Evolutionary conservation across 2,888 invertebrate genomes (phyloP).

Genomic region (Cantharis flavilabris): DNA sequence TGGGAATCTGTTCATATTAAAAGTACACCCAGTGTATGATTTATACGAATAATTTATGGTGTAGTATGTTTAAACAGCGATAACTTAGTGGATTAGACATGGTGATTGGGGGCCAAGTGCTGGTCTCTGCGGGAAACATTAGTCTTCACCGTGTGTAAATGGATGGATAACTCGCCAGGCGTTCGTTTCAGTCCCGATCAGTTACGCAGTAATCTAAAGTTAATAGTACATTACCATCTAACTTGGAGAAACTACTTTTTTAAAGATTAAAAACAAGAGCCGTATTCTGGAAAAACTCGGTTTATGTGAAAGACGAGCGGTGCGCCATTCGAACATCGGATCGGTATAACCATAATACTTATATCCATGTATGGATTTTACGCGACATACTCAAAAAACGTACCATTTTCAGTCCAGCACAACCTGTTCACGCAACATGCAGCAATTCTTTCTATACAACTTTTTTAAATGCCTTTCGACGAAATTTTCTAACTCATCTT

Average conservation of each 20-base stretch:
- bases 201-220: slow-evolving; percentile 24
- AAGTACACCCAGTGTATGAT: slow-evolving; percentile 30
- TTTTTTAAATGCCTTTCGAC: slow-evolving; percentile 1
- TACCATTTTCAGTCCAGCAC: slow-evolving; percentile 25
- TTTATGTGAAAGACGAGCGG: slow-evolving; percentile 40
- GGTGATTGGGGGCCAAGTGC: slow-evolving; percentile 21
- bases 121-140: slow-evolving; percentile 31
- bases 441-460: neutral
- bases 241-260: slow-evolving; percentile 54
- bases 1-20: slow-evolving; percentile 12
- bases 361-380: slow-evolving; percentile 28
- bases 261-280: slow-evolving; percentile 48
- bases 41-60: slow-evolving; percentile 36
- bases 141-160: slow-evolving; percentile 16
- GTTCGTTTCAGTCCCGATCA: slow-evolving; percentile 15
- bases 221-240: slow-evolving; percentile 23
- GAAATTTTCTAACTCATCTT: neutral
- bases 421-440: slow-evolving; percentile 22
- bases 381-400: slow-evolving; percentile 26
- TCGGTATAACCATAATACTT: slow-evolving; percentile 32
- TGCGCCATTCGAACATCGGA: slow-evolving; percentile 27
- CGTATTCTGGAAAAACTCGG: slow-evolving; percentile 51
- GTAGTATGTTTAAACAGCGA: slow-evolving; percentile 30
- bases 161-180: slow-evolving; percentile 24
- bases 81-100: slow-evolving; percentile 34